A percentile compares a stretch with the other conserved stretches of the same genome.
Conservation (phyloP, 2,888 invertebrate species). For the Caenorhabditis afra region DNA sequence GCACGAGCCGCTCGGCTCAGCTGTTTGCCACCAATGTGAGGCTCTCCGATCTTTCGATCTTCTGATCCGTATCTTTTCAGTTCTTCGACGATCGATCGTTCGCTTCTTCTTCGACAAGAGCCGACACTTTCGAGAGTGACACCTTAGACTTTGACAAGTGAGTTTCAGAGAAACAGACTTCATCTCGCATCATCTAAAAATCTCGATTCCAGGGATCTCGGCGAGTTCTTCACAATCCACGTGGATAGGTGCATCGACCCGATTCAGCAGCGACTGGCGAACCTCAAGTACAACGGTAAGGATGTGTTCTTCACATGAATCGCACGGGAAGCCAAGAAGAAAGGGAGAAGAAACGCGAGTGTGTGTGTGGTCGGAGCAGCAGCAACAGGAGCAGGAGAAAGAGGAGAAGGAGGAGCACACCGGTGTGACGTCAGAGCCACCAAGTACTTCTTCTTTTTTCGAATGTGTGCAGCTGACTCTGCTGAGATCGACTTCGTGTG, state of each 20-base stretch:
- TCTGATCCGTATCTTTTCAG: slow-evolving; percentile 31
- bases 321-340: slow-evolving; percentile 16
- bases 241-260: slow-evolving; percentile 63
- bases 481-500: too few species aligned
- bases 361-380: slow-evolving; percentile 21
- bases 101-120: slow-evolving; percentile 49
- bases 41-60: neutral
- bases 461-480: slow-evolving; percentile 8
- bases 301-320: slow-evolving; percentile 7
- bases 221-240: slow-evolving; percentile 72
- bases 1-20: slow-evolving; percentile 29
- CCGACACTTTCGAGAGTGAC: slow-evolving; percentile 63
- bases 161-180: slow-evolving; percentile 5
- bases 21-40: slow-evolving; percentile 53
- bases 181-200: neutral
- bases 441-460: slow-evolving; percentile 21
- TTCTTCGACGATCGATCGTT: slow-evolving; percentile 58
- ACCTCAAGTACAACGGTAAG: slow-evolving; percentile 66
- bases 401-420: neutral
- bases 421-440: slow-evolving; percentile 39
- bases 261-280: slow-evolving; percentile 67
- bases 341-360: neutral
- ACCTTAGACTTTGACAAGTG: slow-evolving; percentile 68
- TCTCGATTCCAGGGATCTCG: slow-evolving; percentile 65
- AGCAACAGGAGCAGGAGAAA: neutral